Evolutionary conservation across 2,888 invertebrate species (phyloP), one percentile per base, ranked within the genome.

Genomic region (Tenthredo mesomela): DNA sequence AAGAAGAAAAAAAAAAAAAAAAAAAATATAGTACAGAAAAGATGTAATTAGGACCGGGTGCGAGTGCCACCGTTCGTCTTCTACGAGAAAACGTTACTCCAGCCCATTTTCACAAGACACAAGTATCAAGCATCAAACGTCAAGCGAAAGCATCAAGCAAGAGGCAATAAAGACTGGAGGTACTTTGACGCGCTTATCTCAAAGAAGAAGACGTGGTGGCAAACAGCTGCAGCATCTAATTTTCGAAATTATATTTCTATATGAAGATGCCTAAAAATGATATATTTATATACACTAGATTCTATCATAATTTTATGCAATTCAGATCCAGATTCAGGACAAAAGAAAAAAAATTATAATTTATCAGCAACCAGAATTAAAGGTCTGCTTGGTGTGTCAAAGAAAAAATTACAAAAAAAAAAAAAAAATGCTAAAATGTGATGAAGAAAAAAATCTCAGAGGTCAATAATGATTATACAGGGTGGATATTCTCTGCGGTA

Each of bases 31-130:
- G 33, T 6, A 33, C 33, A 29, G 33, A 67, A 80, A 58, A 71
- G 58, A 12, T 33, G 80, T 61, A 82, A 80, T 82, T 85, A 87
- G 80, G 73, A 67, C 15, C 67, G 33, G 61, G 67, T 67, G 67
- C 67, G 86, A 85, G 85, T 84, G 86, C 70, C 78, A 85, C 86
- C 85, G 87, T 86, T 25, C 43, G 43, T 73, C 71, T 40, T 73
- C 40, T n/a, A 86, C 85, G 85, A 87, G 87, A 82, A 85, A 84
- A 43, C 43, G 40, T 43, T 40, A 37, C 37, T 43, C 29, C 2
- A n/a, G 29, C 21, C 37, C 43, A 21, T 37, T 33, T 40, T 18
- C 40, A 5, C 33, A 10, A 21, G 71, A 73, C 43, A 33, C 71
- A 73, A 73, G 43, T n/a, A 73, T 73, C 71, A 73, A 73, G 71